Conservation (phyloP, 1,140 invertebrate species). For the Lepeophtheirus salmonis region DNA sequence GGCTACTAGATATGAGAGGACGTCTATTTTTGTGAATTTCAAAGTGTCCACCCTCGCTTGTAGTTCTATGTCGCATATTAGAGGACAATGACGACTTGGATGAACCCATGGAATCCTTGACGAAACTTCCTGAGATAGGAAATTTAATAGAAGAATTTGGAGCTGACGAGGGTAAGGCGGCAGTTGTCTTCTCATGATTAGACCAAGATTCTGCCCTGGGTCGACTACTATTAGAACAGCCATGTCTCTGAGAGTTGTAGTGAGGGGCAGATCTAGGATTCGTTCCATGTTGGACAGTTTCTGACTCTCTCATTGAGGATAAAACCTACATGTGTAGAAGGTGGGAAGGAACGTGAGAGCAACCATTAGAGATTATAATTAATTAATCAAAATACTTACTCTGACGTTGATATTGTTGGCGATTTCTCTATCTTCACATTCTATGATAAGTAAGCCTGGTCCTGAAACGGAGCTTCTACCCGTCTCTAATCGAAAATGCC, state of each 20-base stretch:
- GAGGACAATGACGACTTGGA: background rate
- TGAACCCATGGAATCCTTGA: background rate
- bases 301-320: background rate
- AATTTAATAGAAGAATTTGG: background rate
- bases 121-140: no score
- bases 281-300: background rate
- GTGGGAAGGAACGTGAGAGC: background rate
- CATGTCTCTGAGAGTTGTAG: background rate
- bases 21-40: background rate
- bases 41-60: background rate
- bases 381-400: no score
- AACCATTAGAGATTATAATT: no score
- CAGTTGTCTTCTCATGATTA: background rate
- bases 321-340: background rate
- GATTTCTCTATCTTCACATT: constrained; percentile 9
- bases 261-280: no score
- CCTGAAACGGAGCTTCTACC: constrained; percentile 7
- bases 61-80: background rate
- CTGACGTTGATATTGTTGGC: constrained; percentile 2
- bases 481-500: background rate
- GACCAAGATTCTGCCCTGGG: background rate
- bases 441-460: background rate
- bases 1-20: background rate
- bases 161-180: background rate
- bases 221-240: background rate